A percentile compares a stretch with the other conserved stretches of the same genome.
phyloP scores from a whole-genome alignment of 2,113 vertebrate genomes.

The Grallaria varia region DNA sequence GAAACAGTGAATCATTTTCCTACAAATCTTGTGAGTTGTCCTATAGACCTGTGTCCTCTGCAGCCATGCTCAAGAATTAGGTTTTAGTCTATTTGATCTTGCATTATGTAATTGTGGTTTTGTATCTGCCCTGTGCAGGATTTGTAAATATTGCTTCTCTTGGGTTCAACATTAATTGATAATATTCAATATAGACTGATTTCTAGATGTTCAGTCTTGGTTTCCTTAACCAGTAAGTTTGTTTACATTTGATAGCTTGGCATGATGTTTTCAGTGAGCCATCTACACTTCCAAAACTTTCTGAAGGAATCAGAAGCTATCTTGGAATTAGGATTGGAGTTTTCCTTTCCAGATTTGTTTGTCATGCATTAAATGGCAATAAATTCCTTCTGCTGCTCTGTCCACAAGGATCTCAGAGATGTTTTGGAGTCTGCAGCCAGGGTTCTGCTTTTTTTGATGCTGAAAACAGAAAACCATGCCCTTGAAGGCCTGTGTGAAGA shows the following conservation, averaged over 20 bases:
- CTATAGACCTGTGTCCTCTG: not conserved
- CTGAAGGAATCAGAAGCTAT: not conserved
- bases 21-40: not conserved
- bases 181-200: not conserved
- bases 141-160: not conserved
- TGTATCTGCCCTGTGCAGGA: not conserved
- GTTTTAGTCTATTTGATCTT: not conserved
- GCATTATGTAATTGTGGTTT: not conserved
- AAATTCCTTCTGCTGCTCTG: not conserved
- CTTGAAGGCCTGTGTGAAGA: not conserved
- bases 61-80: not conserved
- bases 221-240: not conserved
- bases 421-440: not conserved
- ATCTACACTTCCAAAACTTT: not conserved
- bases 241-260: not conserved
- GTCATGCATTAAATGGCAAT: not conserved
- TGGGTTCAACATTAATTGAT: accelerated
- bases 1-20: not conserved
- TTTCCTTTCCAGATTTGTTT: not conserved
- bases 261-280: not conserved
- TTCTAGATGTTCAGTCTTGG: not conserved
- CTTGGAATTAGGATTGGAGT: not conserved
- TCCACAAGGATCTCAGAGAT: not conserved
- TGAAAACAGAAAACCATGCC: not conserved
- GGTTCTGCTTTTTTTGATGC: not conserved